A percentile compares a stretch with the other conserved stretches of the same genome.
phyloP scores from a whole-genome alignment of 2,113 vertebrate species.

The Chaenocephalus aceratus region DNA sequence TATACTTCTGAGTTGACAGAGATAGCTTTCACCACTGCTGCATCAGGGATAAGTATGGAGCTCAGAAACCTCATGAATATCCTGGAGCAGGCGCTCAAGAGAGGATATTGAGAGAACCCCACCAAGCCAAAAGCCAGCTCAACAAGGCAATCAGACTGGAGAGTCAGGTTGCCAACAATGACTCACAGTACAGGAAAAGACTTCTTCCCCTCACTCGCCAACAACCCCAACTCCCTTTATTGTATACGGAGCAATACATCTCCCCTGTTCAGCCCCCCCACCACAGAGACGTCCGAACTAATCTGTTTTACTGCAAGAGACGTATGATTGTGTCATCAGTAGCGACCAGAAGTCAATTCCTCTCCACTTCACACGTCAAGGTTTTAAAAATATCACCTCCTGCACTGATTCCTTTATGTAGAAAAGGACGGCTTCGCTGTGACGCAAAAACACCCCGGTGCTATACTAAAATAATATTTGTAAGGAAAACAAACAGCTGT shows the following conservation, averaged over 20 bases:
- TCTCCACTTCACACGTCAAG: slow-evolving; percentile 10
- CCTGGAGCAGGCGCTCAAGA: slow-evolving; percentile 49
- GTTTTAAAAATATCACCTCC: not conserved
- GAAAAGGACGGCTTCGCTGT: not conserved
- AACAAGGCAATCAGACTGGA: slow-evolving; percentile 72
- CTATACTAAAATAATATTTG: slow-evolving; percentile 9
- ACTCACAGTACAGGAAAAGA: slow-evolving; percentile 72
- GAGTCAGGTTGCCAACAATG: slow-evolving; percentile 70
- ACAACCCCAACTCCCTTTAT: slow-evolving; percentile 53
- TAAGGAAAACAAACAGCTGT: slow-evolving; percentile 19
- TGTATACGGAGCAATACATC: slow-evolving; percentile 43
- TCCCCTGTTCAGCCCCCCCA: not conserved
- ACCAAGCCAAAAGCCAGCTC: slow-evolving; percentile 68
- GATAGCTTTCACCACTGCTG: slow-evolving; percentile 15
- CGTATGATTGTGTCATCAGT: slow-evolving; percentile 24
- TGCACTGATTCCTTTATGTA: not conserved
- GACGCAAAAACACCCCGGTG: slow-evolving; percentile 6
- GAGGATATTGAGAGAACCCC: slow-evolving; percentile 54
- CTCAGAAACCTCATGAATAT: slow-evolving; percentile 56
- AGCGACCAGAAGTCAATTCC: not conserved
- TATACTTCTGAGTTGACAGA: slow-evolving; percentile 4
- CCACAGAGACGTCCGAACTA: not conserved
- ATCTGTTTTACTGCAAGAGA: not conserved
- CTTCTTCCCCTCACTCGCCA: slow-evolving; percentile 50
- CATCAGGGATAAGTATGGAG: slow-evolving; percentile 28